Evolutionary conservation across 2,113 vertebrate genomes (phyloP).

Genomic region (Sphyrna mokarran): DNA sequence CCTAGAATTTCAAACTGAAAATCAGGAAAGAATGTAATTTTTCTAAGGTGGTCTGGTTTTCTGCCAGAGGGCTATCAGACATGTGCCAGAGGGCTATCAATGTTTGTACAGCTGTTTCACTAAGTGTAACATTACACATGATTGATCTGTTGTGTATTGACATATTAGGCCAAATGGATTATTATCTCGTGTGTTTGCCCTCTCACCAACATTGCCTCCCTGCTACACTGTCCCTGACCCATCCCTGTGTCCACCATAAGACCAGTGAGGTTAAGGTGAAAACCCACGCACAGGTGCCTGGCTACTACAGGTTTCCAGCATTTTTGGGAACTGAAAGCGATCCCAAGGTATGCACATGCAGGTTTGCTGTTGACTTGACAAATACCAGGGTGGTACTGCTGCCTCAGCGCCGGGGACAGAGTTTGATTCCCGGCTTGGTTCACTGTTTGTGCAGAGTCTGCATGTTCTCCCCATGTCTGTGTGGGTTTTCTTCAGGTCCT

Average conservation of each 20-base stretch:
- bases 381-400: neutral
- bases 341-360: neutral
- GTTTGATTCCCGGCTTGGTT: too few species aligned
- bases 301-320: neutral
- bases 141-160: neutral
- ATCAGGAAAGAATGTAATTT: neutral
- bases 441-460: too few species aligned
- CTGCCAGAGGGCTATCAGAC: neutral
- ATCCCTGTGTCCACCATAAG: neutral
- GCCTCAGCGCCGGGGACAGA: too few species aligned
- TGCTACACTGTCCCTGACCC: too few species aligned
- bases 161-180: neutral
- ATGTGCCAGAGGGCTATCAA: neutral
- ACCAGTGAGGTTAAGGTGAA: neutral
- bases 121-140: neutral
- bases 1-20: neutral
- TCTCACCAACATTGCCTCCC: neutral
- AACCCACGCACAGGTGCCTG: neutral
- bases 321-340: neutral
- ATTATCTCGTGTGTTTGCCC: neutral
- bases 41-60: neutral
- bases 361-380: neutral
- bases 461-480: too few species aligned
- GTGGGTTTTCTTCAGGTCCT: too few species aligned
- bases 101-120: constrained; percentile 15